Evolutionary conservation across 2,113 vertebrate genomes (phyloP), one percentile per base, ranked within the genome.

Genomic region (Bagarius yarrelli): DNA sequence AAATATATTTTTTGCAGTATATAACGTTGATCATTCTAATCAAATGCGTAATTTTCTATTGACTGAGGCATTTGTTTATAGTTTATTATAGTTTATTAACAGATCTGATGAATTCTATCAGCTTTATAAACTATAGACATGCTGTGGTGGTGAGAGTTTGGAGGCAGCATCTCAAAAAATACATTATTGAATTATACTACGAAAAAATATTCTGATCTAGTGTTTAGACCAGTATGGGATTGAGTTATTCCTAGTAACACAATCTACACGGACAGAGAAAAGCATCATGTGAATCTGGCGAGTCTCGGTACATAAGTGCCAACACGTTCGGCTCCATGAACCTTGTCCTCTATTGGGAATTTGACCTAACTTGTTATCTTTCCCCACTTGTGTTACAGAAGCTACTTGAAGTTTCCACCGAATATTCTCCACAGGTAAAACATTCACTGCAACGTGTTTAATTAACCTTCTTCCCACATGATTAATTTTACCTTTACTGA

Each of bases 301-400:
- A 30, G 70, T 70, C 34, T 69, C 77, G 44, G 36, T 57, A 14
- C 21, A 27, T 4, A 9, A n/a, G 30, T 56, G 30, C 55, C 55
- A 60, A 40, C 21, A 34, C 23, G 67, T 44, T 5, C 40, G 34
- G 25, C 64, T 30, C 0, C 27, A 64, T 56, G 80, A 53, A 75
- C 80, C 61, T 81, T 81, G 80, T 69, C 61, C 72, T 75, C 13
- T 21, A 47, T 5, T 66, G 25, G 50, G 61, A 63, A 67, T 56
- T 67, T 81, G 71, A 81, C 72, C 72, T 76, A 50, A 69, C 77
- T 73, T 59, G 81, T 77, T 82, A 82, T 82, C 44, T 79, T 9
- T 15, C 6, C 32, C 25, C 8, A 5, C 44, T 64, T 80, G 63
- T 61, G 25, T 81, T 86, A 56, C 85, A 86, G 85, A 30, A 60